Conservation (phyloP, 2,888 invertebrate species). For the Phaedon cochleariae region DNA sequence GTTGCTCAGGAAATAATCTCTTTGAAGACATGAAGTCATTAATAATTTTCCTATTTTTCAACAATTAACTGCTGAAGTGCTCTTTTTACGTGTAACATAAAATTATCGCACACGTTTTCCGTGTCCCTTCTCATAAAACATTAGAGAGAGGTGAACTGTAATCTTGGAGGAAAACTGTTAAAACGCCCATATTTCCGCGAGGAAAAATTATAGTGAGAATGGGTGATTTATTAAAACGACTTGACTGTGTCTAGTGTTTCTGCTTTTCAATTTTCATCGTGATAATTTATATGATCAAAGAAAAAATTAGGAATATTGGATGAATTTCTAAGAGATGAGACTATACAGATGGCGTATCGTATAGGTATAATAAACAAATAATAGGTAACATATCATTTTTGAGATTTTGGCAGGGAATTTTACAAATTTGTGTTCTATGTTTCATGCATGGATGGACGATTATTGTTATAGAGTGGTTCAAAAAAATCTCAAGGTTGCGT, state of each 20-base stretch:
- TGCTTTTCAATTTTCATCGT: not conserved
- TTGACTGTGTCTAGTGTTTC: not conserved
- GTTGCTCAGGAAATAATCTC: not conserved
- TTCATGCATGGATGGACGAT: too few relatives aligned
- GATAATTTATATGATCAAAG: not conserved
- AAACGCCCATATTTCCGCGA: conserved; percentile 4
- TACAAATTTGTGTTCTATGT: too few relatives aligned
- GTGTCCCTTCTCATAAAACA: not conserved
- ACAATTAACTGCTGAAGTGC: not conserved
- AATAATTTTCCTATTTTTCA: conserved; percentile 1
- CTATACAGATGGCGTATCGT: too few relatives aligned
- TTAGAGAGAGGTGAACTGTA: conserved; percentile 6
- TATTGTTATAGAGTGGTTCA: too few relatives aligned
- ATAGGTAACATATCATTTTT: too few relatives aligned
- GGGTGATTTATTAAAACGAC: conserved; percentile 12
- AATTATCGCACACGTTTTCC: conserved; percentile 8
- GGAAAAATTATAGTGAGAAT: conserved; percentile 11
- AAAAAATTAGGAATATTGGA: not conserved
- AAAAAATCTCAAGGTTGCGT: too few relatives aligned
- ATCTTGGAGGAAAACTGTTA: conserved; percentile 7
- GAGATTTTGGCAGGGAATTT: too few relatives aligned
- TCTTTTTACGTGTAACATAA: not conserved
- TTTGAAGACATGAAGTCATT: not conserved
- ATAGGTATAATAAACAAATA: too few relatives aligned
- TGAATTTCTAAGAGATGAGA: not conserved